phyloP scores from a whole-genome alignment of 2,888 invertebrate genomes.

The Thalpophila matura region DNA sequence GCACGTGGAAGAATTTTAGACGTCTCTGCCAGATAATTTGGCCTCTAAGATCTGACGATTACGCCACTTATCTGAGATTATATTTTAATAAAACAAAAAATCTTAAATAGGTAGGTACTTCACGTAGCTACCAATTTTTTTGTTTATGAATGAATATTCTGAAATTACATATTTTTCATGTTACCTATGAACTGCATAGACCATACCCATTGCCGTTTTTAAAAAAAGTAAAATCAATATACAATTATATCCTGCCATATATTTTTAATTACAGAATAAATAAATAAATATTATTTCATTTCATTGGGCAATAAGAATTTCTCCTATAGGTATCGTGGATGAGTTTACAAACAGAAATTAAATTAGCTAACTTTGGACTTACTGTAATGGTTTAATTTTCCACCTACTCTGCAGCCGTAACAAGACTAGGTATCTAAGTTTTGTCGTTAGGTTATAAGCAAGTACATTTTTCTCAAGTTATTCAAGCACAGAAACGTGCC shows the following conservation, averaged over 20 bases:
- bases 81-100: constrained; percentile 19
- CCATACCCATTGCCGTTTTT: too few species aligned
- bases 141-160: not conserved
- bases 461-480: constrained; percentile 53
- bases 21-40: constrained; percentile 34
- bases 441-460: constrained; percentile 14
- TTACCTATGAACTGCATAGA: too few species aligned
- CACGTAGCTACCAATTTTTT: too few species aligned
- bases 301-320: too few species aligned
- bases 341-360: too few species aligned
- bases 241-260: too few species aligned
- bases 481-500: constrained; percentile 66
- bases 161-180: not conserved
- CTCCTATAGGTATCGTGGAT: too few species aligned
- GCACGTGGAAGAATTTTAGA: constrained; percentile 69
- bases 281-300: too few species aligned
- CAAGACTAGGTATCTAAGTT: not conserved
- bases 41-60: constrained; percentile 34
- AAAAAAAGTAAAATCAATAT: too few species aligned
- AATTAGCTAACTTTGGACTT: not conserved
- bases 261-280: too few species aligned
- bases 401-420: not conserved
- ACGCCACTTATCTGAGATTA: constrained; percentile 17
- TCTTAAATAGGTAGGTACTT: not conserved
- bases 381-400: not conserved